These are phyloP conservation scores for Triplophysa rosa DNA, from an alignment of 2,113 vertebrate species.

Conservation along the genomic window DNA sequence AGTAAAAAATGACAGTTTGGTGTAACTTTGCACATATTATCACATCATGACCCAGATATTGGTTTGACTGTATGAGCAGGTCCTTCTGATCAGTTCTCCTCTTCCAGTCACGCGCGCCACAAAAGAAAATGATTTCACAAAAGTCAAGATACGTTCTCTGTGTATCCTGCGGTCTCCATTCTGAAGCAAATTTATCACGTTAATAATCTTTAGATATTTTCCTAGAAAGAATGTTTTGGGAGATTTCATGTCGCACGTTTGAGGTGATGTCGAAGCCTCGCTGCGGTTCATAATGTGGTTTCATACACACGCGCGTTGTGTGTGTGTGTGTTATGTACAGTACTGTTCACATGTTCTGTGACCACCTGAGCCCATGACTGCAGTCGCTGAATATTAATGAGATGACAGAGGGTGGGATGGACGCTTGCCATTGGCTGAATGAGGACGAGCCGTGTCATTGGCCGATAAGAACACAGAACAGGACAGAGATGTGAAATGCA, in stretches of 20 bases:
- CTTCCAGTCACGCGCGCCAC: not conserved
- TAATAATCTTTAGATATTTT: not conserved
- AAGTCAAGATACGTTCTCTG: not conserved
- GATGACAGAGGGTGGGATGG: conserved; percentile 1
- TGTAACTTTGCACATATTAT: too few species aligned
- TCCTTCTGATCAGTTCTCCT: too few species aligned
- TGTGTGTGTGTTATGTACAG: conserved; percentile 2
- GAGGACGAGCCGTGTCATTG: conserved; percentile 22
- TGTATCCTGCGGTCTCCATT: too few species aligned
- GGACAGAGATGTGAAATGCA: conserved; percentile 7
- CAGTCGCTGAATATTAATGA: conserved; percentile 56
- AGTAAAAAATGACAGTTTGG: too few species aligned
- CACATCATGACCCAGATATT: too few species aligned
- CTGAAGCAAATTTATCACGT: not conserved
- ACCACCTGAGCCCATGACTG: conserved; percentile 55
- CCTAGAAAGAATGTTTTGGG: too few species aligned
- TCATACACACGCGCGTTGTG: not conserved
- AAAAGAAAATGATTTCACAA: not conserved
- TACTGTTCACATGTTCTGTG: conserved; percentile 38
- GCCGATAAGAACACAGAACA: not conserved
- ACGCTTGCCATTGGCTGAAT: conserved; percentile 24
- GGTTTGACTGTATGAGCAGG: too few species aligned
- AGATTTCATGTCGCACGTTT: too few species aligned
- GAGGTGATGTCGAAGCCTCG: not conserved
- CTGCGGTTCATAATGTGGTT: not conserved